A percentile compares a stretch with the other conserved stretches of the same genome.
Conservation (phyloP, 2,888 invertebrate genomes). For the Cinara cedri region DNA sequence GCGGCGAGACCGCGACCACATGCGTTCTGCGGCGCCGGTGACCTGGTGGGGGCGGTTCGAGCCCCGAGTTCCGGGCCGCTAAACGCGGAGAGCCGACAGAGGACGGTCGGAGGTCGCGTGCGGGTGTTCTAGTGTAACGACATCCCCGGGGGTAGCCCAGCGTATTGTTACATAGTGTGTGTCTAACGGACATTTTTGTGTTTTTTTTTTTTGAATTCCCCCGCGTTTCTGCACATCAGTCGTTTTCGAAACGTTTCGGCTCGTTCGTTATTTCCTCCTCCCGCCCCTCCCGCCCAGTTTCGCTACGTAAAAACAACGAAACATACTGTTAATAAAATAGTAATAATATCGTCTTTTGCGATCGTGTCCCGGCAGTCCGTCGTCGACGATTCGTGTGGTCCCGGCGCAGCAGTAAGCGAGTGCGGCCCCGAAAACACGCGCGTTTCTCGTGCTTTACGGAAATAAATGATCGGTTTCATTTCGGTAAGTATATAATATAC, state of each 20-base stretch:
- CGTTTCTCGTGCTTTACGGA: too few relatives aligned
- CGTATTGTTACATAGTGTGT: neutral
- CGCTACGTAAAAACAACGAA: too few relatives aligned
- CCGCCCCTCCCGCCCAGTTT: too few relatives aligned
- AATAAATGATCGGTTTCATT: too few relatives aligned
- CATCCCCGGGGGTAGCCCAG: constrained; percentile 20
- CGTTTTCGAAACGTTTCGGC: too few relatives aligned
- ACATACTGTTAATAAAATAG: too few relatives aligned
- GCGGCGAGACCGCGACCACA: constrained; percentile 19
- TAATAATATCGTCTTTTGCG: too few relatives aligned
- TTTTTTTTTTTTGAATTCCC: constrained; percentile 18
- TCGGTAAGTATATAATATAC: too few relatives aligned
- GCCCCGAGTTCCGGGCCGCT: constrained; percentile 51
- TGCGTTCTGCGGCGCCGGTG: constrained; percentile 28
- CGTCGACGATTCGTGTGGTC: neutral
- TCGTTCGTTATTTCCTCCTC: too few relatives aligned
- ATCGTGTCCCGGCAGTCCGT: neutral
- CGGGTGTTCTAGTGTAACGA: constrained; percentile 41
- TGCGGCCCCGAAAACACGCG: too few relatives aligned
- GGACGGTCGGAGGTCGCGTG: constrained; percentile 46
- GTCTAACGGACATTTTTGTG: constrained; percentile 25
- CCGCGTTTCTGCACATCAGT: neutral
- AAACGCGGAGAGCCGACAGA: constrained; percentile 35
- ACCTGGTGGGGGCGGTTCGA: constrained; percentile 39
- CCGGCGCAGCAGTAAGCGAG: neutral